Conservation (phyloP, 2,888 invertebrate species). For the Drosophila rubida region DNA sequence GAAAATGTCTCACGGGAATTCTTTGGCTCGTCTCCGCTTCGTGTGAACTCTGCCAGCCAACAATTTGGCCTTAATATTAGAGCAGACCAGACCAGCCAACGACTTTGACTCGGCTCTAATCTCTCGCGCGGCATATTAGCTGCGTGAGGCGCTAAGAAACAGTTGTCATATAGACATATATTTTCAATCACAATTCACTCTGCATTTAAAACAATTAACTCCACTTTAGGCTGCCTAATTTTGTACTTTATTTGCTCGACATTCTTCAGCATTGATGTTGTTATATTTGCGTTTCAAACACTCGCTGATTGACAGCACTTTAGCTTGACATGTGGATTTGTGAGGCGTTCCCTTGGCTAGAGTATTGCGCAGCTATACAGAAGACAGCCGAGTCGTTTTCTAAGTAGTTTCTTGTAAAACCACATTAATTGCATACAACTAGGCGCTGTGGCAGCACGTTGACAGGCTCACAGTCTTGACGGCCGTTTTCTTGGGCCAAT, state of each 20-base stretch:
- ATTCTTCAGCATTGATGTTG: no score
- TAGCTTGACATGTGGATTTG: not conserved
- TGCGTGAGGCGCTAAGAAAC: not conserved
- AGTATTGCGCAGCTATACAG: not conserved
- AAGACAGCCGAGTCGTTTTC: not conserved
- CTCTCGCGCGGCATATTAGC: conserved; percentile 16
- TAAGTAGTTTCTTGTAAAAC: conserved; percentile 55
- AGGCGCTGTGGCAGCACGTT: conserved; percentile 65
- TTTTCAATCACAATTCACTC: no score
- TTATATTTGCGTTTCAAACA: no score
- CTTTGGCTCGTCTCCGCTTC: conserved; percentile 48
- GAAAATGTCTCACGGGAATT: conserved; percentile 78
- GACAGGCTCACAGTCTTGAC: conserved; percentile 61
- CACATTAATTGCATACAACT: conserved; percentile 72
- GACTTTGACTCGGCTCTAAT: conserved; percentile 28
- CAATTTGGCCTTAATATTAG: conserved; percentile 75
- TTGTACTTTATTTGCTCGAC: no score
- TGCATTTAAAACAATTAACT: no score
- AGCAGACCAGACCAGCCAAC: conserved; percentile 59
- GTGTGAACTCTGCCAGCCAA: conserved; percentile 74
- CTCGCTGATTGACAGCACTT: not conserved
- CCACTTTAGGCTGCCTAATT: no score
- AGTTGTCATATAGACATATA: no score
- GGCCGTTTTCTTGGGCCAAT: conserved; percentile 59
- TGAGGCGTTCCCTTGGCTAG: no score